These are phyloP conservation scores for Atherinosoma microstoma DNA, from an alignment of 2,797 vertebrate genomes.

Conservation along the genomic window DNA sequence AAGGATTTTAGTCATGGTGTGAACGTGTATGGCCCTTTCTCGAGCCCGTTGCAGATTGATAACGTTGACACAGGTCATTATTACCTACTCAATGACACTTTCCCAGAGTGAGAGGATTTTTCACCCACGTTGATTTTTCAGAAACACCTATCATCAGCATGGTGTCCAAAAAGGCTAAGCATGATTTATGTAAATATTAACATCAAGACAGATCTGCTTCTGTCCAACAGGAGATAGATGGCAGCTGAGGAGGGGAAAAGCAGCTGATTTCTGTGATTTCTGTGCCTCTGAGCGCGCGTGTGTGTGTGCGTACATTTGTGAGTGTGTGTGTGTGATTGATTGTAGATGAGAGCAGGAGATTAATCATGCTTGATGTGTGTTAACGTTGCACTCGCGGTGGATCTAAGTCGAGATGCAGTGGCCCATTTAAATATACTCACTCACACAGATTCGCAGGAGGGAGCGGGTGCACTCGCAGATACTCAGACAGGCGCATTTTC, in stretches of 20 bases:
- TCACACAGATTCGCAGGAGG: slow-evolving; percentile 38
- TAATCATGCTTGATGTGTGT: slow-evolving; percentile 85
- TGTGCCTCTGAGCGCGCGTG: slow-evolving; percentile 33
- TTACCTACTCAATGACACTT: slow-evolving; percentile 72
- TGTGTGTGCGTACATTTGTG: slow-evolving; percentile 25
- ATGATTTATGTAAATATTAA: slow-evolving; percentile 86
- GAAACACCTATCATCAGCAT: slow-evolving; percentile 75
- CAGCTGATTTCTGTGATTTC: slow-evolving; percentile 87
- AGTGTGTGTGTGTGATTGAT: slow-evolving; percentile 81
- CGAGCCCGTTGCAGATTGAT: slow-evolving; percentile 62
- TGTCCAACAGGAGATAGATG: slow-evolving; percentile 81
- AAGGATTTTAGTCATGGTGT: slow-evolving; percentile 23
- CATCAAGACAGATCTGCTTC: slow-evolving; percentile 81
- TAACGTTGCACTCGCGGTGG: slow-evolving; percentile 78
- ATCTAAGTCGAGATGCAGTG: slow-evolving; percentile 79
- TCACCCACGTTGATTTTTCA: slow-evolving; percentile 68
- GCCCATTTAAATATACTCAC: slow-evolving; percentile 75
- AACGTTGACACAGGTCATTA: slow-evolving; percentile 77
- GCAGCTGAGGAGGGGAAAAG: slow-evolving; percentile 75
- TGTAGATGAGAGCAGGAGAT: slow-evolving; percentile 81
- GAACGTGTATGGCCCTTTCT: slow-evolving; percentile 12
- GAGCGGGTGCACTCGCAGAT: slow-evolving; percentile 3
- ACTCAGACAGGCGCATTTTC: slow-evolving; percentile 19
- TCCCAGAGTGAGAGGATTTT: slow-evolving; percentile 61
- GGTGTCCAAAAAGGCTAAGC: slow-evolving; percentile 80